A percentile compares a stretch with the other conserved stretches of the same genome.
Evolutionary conservation across 2,888 invertebrate genomes (phyloP).

Genomic region (Cylindroiulus punctatus): DNA sequence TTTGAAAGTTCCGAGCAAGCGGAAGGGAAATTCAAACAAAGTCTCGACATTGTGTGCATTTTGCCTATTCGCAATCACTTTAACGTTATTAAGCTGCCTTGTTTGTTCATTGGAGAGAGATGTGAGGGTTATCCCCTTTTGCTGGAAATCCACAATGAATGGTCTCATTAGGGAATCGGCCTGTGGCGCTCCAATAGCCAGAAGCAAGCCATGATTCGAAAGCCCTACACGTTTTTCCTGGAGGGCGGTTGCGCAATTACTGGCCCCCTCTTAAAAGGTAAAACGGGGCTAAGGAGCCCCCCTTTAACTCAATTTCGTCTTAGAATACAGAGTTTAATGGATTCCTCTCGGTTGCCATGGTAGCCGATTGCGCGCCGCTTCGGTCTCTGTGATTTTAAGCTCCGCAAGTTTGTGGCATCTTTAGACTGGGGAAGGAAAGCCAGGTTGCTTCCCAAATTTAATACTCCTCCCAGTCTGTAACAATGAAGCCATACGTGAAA

Average conservation of each 20-base stretch:
- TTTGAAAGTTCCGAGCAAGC: not conserved
- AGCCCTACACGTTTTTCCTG: not conserved
- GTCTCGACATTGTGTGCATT: constrained; percentile 9
- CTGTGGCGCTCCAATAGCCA: not conserved
- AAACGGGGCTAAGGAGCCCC: not conserved
- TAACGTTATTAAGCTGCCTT: not conserved
- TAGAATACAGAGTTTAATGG: constrained; percentile 28
- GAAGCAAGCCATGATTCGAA: not conserved
- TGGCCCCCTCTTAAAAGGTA: not conserved
- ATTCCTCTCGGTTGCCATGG: constrained; percentile 21
- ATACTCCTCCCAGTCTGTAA: not conserved
- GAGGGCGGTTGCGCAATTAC: not conserved
- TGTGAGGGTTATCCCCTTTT: not conserved
- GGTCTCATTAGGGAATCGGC: constrained; percentile 17
- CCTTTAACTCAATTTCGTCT: constrained; percentile 9
- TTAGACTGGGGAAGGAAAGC: not conserved
- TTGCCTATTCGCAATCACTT: constrained; percentile 9
- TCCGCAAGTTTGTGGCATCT: not conserved
- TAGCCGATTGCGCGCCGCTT: not conserved
- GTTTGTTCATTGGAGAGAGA: not conserved
- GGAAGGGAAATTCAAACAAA: not conserved
- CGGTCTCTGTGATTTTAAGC: not conserved
- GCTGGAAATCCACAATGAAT: not conserved
- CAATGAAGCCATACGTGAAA: not conserved
- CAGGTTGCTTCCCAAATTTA: not conserved